Percentiles rank a stretch among this genome's conserved stretches.
Conservation (phyloP, 2,113 vertebrate genomes). For the Lycaon pictus region DNA sequence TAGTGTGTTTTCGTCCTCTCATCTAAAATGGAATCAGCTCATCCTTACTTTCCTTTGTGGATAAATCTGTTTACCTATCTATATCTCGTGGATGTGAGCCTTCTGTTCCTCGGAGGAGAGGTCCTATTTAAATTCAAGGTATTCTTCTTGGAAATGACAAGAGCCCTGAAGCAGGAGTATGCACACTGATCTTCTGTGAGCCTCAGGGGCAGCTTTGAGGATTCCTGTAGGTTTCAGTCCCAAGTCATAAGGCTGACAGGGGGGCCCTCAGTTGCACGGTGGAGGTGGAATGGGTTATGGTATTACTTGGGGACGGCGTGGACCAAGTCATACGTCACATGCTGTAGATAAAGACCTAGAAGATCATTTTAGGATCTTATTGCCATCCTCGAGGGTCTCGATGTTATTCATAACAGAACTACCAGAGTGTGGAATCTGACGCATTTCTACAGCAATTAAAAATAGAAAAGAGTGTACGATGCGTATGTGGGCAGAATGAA, state of each 20-base stretch:
- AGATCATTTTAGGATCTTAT: background rate
- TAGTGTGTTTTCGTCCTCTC: background rate
- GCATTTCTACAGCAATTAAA: conserved; percentile 49
- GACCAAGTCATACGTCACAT: background rate
- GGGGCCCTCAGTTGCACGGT: background rate
- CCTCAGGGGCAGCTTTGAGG: background rate
- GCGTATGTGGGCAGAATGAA: conserved; percentile 55
- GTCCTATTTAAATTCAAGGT: background rate
- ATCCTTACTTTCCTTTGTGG: conserved; percentile 6
- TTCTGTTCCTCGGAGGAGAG: background rate
- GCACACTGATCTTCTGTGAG: background rate
- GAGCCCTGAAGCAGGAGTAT: background rate
- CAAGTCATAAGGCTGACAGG: background rate
- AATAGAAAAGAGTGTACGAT: conserved; percentile 62
- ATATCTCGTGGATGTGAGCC: background rate
- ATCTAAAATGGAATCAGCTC: background rate
- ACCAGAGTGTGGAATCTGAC: background rate
- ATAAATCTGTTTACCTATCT: background rate
- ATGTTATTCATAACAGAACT: background rate
- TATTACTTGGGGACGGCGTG: background rate
- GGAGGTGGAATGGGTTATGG: background rate
- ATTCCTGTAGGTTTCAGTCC: background rate
- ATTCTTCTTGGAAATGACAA: background rate
- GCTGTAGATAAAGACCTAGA: background rate
- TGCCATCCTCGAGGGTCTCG: background rate